Base-by-base conservation (phyloP, 1,140 invertebrate genomes). In the Lucilia cuprina region DNA sequence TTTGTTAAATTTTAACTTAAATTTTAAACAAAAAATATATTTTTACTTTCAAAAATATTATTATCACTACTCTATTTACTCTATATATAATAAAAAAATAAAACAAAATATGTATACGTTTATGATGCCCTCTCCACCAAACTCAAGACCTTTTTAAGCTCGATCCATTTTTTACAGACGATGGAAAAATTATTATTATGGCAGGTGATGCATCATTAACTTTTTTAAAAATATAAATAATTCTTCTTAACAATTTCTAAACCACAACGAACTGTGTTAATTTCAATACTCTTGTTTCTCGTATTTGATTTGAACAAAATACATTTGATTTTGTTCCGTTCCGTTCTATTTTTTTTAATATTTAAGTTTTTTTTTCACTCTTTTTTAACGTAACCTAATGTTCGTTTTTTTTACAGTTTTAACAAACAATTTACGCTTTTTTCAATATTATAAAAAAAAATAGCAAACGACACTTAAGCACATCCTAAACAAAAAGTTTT, bases 131-230 rank as follows among this genome's bases (percentile, higher is more conserved):
- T 80, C 77, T 49, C 77, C 34, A 47, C n/a, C 75, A 88, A 87
- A 87, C 89, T 89, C 87, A 90, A 90, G 89, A 90, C 88, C 89
- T 90, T 88, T 90, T 90, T 90, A 90, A 90, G 89, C 88, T 90
- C 88, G 90, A 89, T 90, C 90, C 90, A 87, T 88, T 91, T 87
- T 91, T 90, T 90, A 87, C 89, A 91, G 90, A 91, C 87, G 90
- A 91, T 89, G 90, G 90, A 87, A 91, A 91, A 90, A 90, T 91
- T 88, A 91, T 91, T 86, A 91, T 91, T 87, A 91, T 91, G 90
- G 90, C 90, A 91, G 90, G 90, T 91, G 90, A 91, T 87, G 89
- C 88, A 90, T 85, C 89, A 75, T 75, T 75, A 12, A 75, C 19
- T 34, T 75, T 75, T 75, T 25, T 30, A 3, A 7, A 8, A 41